Evolutionary conservation across 2,888 invertebrate species (phyloP).

Genomic region (Parnassius smintheus): DNA sequence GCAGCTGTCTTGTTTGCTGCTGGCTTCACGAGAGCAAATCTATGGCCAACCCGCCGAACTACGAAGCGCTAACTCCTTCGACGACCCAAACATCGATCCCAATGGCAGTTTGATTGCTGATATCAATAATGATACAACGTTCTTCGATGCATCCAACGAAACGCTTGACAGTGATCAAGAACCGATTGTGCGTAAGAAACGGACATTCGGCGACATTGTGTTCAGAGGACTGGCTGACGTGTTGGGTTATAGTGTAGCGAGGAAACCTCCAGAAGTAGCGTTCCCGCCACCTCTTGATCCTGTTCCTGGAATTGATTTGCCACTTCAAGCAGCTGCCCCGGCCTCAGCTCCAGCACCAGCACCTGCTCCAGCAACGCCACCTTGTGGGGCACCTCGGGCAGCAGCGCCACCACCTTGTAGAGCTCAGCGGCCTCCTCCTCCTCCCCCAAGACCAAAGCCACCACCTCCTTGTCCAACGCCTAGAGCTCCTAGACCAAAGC

Average conservation of each 20-base stretch:
- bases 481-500: constrained; percentile 40
- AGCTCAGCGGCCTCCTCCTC: constrained; percentile 31
- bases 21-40: constrained; percentile 25
- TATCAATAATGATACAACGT: constrained; percentile 32
- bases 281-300: constrained; percentile 72
- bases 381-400: constrained; percentile 36
- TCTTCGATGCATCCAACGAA: constrained; percentile 38
- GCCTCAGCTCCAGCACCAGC: constrained; percentile 43
- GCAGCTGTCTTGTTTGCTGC: constrained; percentile 44
- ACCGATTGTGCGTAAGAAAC: constrained; percentile 69
- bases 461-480: constrained; percentile 41
- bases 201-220: constrained; percentile 75
- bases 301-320: constrained; percentile 65
- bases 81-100: constrained; percentile 24
- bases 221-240: constrained; percentile 76
- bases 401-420: constrained; percentile 37
- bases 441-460: constrained; percentile 39
- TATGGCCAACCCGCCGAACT: constrained; percentile 22
- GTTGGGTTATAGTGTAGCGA: constrained; percentile 67
- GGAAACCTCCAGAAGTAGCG: constrained; percentile 58
- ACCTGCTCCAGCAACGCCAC: constrained; percentile 34
- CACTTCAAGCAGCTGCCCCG: constrained; percentile 53
- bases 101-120: neutral
- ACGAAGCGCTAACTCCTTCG: constrained; percentile 28
- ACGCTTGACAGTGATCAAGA: constrained; percentile 53